Evolutionary conservation across 2,888 invertebrate species (phyloP), one percentile per base, ranked within the genome.

Genomic region (Anthophora plumipes): DNA sequence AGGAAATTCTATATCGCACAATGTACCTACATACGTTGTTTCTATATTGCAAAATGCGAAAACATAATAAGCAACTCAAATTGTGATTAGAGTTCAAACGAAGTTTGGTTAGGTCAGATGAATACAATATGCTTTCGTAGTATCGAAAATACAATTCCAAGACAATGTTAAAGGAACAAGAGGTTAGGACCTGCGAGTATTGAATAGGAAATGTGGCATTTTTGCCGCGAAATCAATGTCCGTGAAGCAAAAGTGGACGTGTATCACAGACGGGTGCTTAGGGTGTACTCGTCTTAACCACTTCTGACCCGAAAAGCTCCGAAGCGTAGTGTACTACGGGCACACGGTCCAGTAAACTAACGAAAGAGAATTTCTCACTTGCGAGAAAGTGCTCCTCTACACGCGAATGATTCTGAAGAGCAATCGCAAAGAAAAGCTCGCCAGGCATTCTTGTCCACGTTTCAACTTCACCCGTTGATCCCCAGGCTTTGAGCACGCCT

Each of bases 361-460:
- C 83, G 77, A 85, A 83, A 83, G 83, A 85, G 80, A 76, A 80
- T 76, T 83, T 68, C 63, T 73, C 68, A 59, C 57, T n/a, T 74
- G 72, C 67, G 73, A 31, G 31, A 78, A 81, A 81, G 83, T 81
- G 72, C 76, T 76, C 68, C 75, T 54, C 64, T 48, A 73, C 71
- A 60, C 74, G 78, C 78, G 81, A 71, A 64, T 77, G 71, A 71
- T 78, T 69, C 78, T 17, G 72, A 74, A 73, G 80, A 74, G 76
- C 75, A 73, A 71, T 77, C 61, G 69, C 66, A 48, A 79, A 78
- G 79, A 68, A 68, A 70, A 78, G 73, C 73, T 69, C 55, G 17
- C 70, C 25, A n/a, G 63, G 61, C 60, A 55, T 76, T 70, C 79
- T 71, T 72, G 72, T 59, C 52, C 66, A 41, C 57, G 60, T 79